phyloP scores from a whole-genome alignment of 2,797 vertebrate species.

The Tiaroga cobitis region DNA sequence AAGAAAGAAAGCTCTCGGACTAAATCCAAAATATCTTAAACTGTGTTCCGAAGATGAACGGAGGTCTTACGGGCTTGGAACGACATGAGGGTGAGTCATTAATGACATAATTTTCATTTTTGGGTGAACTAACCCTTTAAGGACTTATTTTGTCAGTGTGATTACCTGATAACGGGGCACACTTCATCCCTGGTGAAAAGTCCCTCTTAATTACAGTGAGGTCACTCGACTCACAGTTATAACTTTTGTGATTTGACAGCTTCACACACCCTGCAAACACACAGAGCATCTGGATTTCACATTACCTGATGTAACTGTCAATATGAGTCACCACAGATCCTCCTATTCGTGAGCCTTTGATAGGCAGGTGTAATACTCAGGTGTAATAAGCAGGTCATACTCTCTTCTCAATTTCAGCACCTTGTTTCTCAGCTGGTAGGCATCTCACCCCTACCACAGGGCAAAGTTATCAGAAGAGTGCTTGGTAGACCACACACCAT shows the following conservation, averaged over 20 bases:
- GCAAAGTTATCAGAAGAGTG: neutral
- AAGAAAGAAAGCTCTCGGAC: too few relatives aligned
- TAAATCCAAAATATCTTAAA: too few relatives aligned
- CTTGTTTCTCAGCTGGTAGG: slow-evolving; percentile 18
- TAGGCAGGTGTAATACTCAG: slow-evolving; percentile 23
- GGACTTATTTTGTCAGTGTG: neutral
- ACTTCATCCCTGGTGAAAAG: neutral
- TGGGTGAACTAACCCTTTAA: too few relatives aligned
- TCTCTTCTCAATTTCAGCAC: slow-evolving; percentile 4
- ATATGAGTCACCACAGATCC: slow-evolving; percentile 15
- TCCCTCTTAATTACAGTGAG: neutral
- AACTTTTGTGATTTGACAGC: neutral
- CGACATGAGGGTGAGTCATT: too few relatives aligned
- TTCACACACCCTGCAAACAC: slow-evolving; percentile 1
- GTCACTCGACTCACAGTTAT: neutral
- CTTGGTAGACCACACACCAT: neutral
- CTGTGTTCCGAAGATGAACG: too few relatives aligned
- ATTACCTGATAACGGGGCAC: neutral
- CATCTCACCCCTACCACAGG: neutral
- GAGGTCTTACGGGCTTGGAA: too few relatives aligned
- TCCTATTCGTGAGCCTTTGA: slow-evolving; percentile 4
- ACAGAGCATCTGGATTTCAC: slow-evolving; percentile 20
- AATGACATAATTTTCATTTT: too few relatives aligned
- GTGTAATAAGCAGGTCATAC: neutral
- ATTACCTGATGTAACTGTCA: slow-evolving; percentile 29